Conservation (phyloP, 2,797 vertebrate species). For the Hemibagrus guttatus region DNA sequence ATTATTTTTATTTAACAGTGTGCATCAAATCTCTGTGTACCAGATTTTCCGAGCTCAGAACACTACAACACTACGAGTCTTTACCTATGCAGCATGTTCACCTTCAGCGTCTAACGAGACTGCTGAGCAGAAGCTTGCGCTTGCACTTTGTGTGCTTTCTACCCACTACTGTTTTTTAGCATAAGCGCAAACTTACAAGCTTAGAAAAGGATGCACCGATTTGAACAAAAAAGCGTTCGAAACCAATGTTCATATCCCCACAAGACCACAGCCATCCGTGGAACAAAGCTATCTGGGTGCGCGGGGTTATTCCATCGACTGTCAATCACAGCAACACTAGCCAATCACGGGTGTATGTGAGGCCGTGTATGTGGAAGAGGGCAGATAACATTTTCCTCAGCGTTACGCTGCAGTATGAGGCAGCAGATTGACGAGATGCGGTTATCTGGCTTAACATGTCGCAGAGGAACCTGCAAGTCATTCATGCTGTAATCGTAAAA, state of each 20-base stretch:
- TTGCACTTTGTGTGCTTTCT: neutral
- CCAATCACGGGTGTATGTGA: neutral
- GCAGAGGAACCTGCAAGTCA: neutral
- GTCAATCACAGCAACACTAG: neutral
- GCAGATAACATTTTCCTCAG: neutral
- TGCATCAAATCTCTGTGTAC: neutral
- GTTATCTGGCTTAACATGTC: neutral
- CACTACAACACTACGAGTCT: neutral
- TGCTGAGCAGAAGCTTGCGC: neutral
- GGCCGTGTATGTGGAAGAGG: neutral
- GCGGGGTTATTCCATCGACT: neutral
- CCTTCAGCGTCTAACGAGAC: neutral
- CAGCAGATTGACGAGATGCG: neutral
- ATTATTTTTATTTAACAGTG: neutral
- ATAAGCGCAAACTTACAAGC: neutral
- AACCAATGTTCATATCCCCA: neutral
- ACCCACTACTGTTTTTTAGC: neutral
- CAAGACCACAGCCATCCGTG: no score
- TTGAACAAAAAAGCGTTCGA: neutral
- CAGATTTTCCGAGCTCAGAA: neutral
- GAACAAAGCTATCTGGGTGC: neutral
- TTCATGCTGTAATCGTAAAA: neutral
- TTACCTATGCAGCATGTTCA: neutral
- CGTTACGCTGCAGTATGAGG: neutral
- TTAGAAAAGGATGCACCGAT: neutral